Conservation (phyloP, 2,113 vertebrate species). For the Triplophysa tibetana region DNA sequence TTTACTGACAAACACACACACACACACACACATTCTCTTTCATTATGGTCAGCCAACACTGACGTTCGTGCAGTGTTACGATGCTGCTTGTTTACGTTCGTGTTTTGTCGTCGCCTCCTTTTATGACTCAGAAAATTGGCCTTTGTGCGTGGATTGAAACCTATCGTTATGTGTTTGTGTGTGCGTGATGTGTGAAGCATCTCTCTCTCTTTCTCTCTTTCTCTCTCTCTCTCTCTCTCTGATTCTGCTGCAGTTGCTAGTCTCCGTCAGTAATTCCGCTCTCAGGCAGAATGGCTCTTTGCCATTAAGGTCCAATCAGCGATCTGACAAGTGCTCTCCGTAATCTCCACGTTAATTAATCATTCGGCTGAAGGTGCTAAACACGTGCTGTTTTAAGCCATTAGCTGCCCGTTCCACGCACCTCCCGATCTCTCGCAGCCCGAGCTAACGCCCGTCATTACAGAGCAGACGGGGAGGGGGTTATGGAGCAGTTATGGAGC, state of each 20-base stretch:
- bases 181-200: neutral
- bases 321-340: constrained; percentile 51
- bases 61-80: constrained; percentile 17
- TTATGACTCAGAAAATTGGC: constrained; percentile 35
- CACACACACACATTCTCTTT: constrained; percentile 26
- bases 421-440: constrained; percentile 41
- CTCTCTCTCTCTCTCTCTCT: constrained; percentile 19
- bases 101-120: constrained; percentile 21
- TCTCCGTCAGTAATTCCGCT: constrained; percentile 32
- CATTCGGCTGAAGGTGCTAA: constrained; percentile 54
- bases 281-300: constrained; percentile 51
- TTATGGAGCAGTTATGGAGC: no score
- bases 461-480: neutral
- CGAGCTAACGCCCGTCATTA: constrained; percentile 35
- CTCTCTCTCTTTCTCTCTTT: constrained; percentile 5
- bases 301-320: constrained; percentile 54
- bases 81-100: constrained; percentile 15
- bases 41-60: constrained; percentile 3
- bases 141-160: constrained; percentile 32
- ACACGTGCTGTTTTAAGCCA: constrained; percentile 51
- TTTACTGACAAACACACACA: constrained; percentile 1
- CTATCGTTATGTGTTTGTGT: constrained; percentile 29
- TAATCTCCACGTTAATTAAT: constrained; percentile 54
- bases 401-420: constrained; percentile 46
- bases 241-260: constrained; percentile 18